Evolutionary conservation across 92 coral and sea anemone genomes (phyloP), one percentile per base, ranked within the genome.

Genomic region (Scolanthus callimorphus): DNA sequence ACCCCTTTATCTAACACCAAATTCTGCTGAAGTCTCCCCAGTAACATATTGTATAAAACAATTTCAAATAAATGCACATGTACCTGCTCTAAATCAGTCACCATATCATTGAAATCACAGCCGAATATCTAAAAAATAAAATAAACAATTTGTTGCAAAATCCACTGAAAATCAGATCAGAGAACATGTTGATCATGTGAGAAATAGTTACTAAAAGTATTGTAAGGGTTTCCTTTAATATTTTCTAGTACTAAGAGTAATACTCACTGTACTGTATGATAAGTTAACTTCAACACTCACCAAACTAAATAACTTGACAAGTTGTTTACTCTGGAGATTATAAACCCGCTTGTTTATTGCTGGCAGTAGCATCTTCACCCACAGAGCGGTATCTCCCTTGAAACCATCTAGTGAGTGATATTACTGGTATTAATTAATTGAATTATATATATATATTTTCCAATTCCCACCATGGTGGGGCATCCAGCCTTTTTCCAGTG

Each of bases 311-410:
- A 84, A 74, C 62, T 92, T 92, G 27, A 92, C 58, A 21, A 92
- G 96, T 50, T 88, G 98, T 37, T 92, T 92, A 63, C 82, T 92
- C 50, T 92, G 98, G 25, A 92, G 71, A 65, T 92, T 88, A 29
- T 88, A 92, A 21, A 92, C 91, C 45, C 98, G 73, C 60, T 92
- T 92, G 62, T 85, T 77, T 1, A 86, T 84, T 53, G 80, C 91
- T 15, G 98, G 98, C 24, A 92, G 81, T 45, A 92, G 58, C 57
- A 88, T 72, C 69, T 92, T 88, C 25, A 82, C 90, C 73, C 77
- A 83, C 27, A 92, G 71, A 39, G 39, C 69, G 25, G 83, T 41
- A 52, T 92, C 87, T 3, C 95, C 95, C 12, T 44, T 49, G 17
- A 83, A 87, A 1, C 82, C 79, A 58, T 68, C 95, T 87, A 20